A percentile compares a stretch with the other conserved stretches of the same genome.
These are phyloP conservation scores for Apogon talboti DNA, from an alignment of 2,797 vertebrate genomes.

Conservation along the genomic window DNA sequence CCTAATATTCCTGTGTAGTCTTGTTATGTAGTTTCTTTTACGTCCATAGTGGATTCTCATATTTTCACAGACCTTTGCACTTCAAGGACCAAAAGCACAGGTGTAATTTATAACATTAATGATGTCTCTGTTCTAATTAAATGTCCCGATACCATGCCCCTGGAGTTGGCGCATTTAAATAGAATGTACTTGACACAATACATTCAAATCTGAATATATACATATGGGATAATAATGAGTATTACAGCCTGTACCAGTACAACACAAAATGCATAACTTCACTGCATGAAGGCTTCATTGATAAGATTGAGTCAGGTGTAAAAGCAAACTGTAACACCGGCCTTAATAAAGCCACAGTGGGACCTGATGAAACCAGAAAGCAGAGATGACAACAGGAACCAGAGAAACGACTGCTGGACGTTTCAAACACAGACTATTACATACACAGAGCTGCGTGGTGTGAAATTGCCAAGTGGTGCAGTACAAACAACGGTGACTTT, in stretches of 20 bases:
- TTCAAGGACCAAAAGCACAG: not conserved
- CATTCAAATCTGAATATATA: too few relatives aligned
- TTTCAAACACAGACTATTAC: constrained; percentile 43
- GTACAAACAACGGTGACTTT: constrained; percentile 42
- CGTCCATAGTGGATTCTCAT: not conserved
- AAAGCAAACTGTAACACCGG: too few relatives aligned
- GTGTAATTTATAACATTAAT: constrained; percentile 23
- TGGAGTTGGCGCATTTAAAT: constrained; percentile 2
- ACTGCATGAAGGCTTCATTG: too few relatives aligned
- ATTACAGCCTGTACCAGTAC: too few relatives aligned
- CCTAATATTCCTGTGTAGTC: not conserved
- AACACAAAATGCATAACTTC: too few relatives aligned
- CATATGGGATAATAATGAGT: too few relatives aligned
- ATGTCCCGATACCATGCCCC: not conserved
- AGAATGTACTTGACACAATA: not conserved
- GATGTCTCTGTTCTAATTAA: constrained; percentile 12
- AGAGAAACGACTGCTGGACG: constrained; percentile 22
- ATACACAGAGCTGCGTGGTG: constrained; percentile 51
- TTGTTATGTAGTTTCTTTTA: not conserved
- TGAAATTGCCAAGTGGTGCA: constrained; percentile 57
- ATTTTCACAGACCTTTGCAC: constrained; percentile 1
- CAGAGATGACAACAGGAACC: too few relatives aligned
- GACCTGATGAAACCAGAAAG: too few relatives aligned
- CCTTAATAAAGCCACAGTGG: too few relatives aligned
- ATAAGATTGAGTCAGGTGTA: too few relatives aligned